Evolutionary conservation across 2,888 invertebrate genomes (phyloP), one percentile per base, ranked within the genome.

Genomic region (Byasa hedistus): DNA sequence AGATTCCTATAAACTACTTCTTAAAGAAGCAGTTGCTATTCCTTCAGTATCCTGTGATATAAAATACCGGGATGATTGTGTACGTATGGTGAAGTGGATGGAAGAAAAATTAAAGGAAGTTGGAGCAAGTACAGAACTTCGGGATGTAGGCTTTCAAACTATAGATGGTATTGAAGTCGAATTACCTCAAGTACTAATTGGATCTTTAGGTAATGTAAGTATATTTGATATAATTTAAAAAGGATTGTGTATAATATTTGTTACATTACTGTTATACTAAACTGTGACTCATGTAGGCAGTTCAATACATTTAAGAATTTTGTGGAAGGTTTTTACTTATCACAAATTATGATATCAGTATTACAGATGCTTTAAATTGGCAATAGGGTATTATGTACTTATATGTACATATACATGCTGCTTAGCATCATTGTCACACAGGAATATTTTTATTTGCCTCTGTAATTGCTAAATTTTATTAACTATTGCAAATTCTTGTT

Each of bases 1-100:
- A 79, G 82, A 86, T 3, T 92, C 93, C 64, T 99, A 96, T 81
- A 96, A 99, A 69, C 90, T 94, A 59, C 94, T 94, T 69, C 91
- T 99, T 66, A 93, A 93, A 65, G 96, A 97, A 79, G 97, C 96
- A 1, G 98, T 99, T 32, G 97, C 96, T 3, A 99, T 99, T 78
- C 96, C 96, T 75, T 98, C 98, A 7, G 98, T 99, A n/a, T 99
- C 99, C 27, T 95, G 97, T 79, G 97, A 96, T 95, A 94, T 96
- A 4, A 95, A 97, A 69, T 94, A 94, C 71, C 94, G 99, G 57
- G 86, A 89, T 21, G 98, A 99, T 72, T 95, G 98, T 72, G 89
- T 94, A 21, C 94, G 93, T 73, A 98, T 99, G 98, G 94, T 97
- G 36, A 91, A 97, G 71, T 98, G 98, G 97, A 94, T 94, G 61